Evolutionary conservation across 1,140 invertebrate genomes (phyloP).

Genomic region (Lepidostoma basale): DNA sequence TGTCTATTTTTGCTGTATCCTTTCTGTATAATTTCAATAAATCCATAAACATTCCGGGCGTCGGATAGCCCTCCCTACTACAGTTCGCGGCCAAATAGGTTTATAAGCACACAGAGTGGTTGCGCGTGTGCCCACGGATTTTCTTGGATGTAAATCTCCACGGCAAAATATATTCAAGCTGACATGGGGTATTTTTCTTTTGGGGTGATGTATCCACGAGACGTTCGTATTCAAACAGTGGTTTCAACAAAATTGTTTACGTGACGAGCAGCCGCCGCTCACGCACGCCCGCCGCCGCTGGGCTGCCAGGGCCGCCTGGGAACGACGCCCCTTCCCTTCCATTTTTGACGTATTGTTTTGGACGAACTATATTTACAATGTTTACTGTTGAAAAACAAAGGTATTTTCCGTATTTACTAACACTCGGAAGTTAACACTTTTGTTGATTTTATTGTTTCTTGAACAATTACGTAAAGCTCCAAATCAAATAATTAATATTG

Average conservation of each 20-base stretch:
- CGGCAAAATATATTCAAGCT: constrained; percentile 42
- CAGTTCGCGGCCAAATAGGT: constrained; percentile 12
- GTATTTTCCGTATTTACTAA: no score
- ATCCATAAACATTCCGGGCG: constrained; percentile 19
- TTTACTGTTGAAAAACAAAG: no score
- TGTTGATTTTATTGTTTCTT: no score
- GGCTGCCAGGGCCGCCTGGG: not conserved
- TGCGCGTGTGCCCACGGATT: constrained; percentile 10
- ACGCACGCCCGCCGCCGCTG: not conserved
- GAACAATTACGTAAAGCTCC: no score
- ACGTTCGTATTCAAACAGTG: constrained; percentile 45
- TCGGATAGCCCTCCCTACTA: not conserved
- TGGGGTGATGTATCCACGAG: constrained; percentile 37
- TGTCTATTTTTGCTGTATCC: not conserved
- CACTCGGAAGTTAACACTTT: no score
- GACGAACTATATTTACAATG: no score
- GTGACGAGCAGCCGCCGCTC: constrained; percentile 31
- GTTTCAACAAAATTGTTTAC: constrained; percentile 45
- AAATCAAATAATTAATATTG: no score
- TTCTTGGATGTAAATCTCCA: constrained; percentile 33
- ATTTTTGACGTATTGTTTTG: no score
- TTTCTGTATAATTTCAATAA: constrained; percentile 22
- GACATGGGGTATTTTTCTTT: constrained; percentile 39
- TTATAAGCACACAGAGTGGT: constrained; percentile 24
- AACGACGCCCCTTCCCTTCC: no score